phyloP scores from a whole-genome alignment of 2,888 invertebrate species.

The Hypolimnas misippus region DNA sequence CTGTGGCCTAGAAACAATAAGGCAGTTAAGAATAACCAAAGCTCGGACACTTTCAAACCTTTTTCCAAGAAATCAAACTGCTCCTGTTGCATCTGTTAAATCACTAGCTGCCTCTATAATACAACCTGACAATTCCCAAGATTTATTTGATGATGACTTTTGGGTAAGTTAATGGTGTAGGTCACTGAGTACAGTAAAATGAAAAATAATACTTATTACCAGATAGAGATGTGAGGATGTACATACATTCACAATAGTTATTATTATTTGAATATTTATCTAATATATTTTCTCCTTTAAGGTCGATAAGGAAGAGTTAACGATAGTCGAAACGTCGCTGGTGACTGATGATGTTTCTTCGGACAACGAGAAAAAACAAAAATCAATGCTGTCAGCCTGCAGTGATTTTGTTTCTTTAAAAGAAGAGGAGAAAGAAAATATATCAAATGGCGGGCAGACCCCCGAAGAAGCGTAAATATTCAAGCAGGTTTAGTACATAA shows the following conservation, averaged over 20 bases:
- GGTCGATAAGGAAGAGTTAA: conserved; percentile 1
- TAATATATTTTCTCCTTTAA: conserved; percentile 2
- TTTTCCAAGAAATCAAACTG: conserved; percentile 35
- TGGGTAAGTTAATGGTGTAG: neutral
- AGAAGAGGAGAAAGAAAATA: neutral
- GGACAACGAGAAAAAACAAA: neutral
- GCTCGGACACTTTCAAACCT: conserved; percentile 40
- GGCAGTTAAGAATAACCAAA: conserved; percentile 41
- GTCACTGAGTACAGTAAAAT: conserved; percentile 1
- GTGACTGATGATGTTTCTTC: conserved; percentile 2
- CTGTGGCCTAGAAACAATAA: conserved; percentile 41
- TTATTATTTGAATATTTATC: conserved; percentile 1
- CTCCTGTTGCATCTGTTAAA: neutral
- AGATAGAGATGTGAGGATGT: conserved; percentile 1
- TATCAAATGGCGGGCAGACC: neutral
- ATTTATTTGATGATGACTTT: conserved; percentile 7
- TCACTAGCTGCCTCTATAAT: neutral
- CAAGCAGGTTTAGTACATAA: neutral
- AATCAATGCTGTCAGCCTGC: neutral
- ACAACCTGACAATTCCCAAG: conserved; percentile 1
- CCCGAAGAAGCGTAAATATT: neutral
- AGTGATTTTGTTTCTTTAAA: neutral
- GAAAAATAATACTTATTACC: conserved; percentile 5
- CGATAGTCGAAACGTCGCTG: neutral
- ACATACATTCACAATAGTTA: conserved; percentile 2